Percentiles rank a stretch among this genome's conserved stretches.
Evolutionary conservation across 2,113 vertebrate species (phyloP).

Genomic region (Nycticorax nycticorax): DNA sequence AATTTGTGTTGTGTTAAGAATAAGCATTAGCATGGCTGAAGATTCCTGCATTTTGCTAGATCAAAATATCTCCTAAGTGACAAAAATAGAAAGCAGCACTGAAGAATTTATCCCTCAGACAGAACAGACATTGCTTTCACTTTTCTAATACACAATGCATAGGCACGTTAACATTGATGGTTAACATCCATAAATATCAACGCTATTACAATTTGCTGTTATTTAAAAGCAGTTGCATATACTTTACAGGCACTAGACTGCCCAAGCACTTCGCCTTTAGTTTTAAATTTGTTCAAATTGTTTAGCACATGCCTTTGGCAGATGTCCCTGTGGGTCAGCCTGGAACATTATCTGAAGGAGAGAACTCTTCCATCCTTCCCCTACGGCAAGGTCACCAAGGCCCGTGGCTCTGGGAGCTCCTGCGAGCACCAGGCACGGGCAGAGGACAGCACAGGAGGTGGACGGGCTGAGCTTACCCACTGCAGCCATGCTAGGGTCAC

Average conservation of each 20-base stretch:
- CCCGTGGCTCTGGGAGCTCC: neutral
- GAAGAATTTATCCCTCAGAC: no score
- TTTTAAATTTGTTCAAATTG: neutral
- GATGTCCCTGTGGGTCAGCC: no score
- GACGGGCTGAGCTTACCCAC: neutral
- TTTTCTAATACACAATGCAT: neutral
- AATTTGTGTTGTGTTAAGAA: neutral
- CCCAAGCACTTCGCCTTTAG: neutral
- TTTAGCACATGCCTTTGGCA: neutral
- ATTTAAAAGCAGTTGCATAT: neutral
- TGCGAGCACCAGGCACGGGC: neutral
- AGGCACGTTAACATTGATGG: neutral
- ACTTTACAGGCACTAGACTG: neutral
- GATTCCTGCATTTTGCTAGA: neutral
- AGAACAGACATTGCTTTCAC: neutral
- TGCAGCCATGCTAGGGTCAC: neutral
- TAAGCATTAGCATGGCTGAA: neutral
- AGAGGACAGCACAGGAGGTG: neutral
- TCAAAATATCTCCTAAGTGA: neutral
- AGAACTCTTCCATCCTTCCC: neutral
- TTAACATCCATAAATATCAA: neutral
- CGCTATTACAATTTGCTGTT: no score
- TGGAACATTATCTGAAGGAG: neutral
- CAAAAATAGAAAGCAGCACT: neutral
- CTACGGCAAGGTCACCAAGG: rapidly evolving